These are phyloP conservation scores for Myiotriccus ornatus DNA, from an alignment of 2,797 vertebrate genomes.

Conservation along the genomic window DNA sequence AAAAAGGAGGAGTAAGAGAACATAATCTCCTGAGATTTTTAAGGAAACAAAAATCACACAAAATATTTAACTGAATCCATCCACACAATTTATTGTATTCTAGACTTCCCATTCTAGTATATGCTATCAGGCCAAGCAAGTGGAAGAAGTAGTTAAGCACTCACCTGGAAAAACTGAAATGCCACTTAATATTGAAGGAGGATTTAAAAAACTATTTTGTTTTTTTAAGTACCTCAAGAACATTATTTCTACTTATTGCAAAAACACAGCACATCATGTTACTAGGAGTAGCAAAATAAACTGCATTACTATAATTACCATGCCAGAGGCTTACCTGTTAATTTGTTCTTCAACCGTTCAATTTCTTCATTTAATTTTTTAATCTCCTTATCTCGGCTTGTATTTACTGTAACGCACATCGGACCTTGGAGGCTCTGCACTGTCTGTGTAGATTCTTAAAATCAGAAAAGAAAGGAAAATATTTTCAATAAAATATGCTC, in stretches of 20 bases:
- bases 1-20: not conserved
- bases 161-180: not conserved
- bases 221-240: not conserved
- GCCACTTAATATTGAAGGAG: not conserved
- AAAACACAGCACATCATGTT: not conserved
- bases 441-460: slow-evolving; percentile 87
- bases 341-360: slow-evolving; percentile 90
- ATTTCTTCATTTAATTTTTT: slow-evolving; percentile 96
- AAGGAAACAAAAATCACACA: not conserved
- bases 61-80: not conserved
- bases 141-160: not conserved
- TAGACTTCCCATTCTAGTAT: not conserved
- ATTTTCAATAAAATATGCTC: not conserved
- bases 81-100: not conserved
- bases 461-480: not conserved
- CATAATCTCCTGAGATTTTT: not conserved
- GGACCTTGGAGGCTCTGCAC: slow-evolving; percentile 84
- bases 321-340: slow-evolving; percentile 81
- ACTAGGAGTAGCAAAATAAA: not conserved
- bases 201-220: not conserved
- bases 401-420: slow-evolving; percentile 75
- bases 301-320: not conserved
- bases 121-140: not conserved
- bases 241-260: not conserved
- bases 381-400: slow-evolving; percentile 89